Percentiles rank a stretch among this genome's conserved stretches.
Conservation (phyloP, 2,888 invertebrate genomes). For the Nephrotoma flavescens region DNA sequence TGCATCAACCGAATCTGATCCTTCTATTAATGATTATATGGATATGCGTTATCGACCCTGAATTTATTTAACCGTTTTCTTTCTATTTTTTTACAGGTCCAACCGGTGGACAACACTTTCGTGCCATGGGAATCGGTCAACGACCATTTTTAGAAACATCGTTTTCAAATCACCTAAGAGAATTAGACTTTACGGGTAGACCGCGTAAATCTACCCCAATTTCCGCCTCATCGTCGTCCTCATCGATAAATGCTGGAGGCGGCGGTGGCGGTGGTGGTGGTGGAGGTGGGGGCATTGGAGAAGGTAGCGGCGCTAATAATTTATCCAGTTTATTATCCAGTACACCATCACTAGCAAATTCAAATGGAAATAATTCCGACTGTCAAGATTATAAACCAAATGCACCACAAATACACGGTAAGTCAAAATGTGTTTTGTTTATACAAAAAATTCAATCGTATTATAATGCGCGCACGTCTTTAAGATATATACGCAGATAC, state of each 20-base stretch:
- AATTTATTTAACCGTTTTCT: neutral
- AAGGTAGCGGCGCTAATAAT: neutral
- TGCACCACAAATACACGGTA: constrained; percentile 35
- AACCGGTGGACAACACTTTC: constrained; percentile 49
- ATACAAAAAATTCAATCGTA: constrained; percentile 1
- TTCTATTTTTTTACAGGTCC: constrained; percentile 33
- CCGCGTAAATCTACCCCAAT: constrained; percentile 34
- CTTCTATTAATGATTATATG: too few relatives aligned
- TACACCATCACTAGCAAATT: constrained; percentile 18
- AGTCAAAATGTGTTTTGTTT: constrained; percentile 9
- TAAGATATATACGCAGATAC: neutral
- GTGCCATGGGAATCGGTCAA: constrained; percentile 58
- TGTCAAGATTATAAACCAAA: constrained; percentile 51
- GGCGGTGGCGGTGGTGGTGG: neutral
- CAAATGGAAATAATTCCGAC: constrained; percentile 32
- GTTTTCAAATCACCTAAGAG: constrained; percentile 49
- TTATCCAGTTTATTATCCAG: neutral
- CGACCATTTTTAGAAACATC: constrained; percentile 50
- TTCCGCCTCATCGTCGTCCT: constrained; percentile 19
- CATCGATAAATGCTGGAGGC: constrained; percentile 24
- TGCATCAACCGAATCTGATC: too few relatives aligned
- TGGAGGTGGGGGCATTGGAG: constrained; percentile 12
- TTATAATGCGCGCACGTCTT: constrained; percentile 13
- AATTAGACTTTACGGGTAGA: constrained; percentile 54
- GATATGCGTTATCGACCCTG: too few relatives aligned